Conservation (phyloP, 2,888 invertebrate species). For the Sesia apiformis region DNA sequence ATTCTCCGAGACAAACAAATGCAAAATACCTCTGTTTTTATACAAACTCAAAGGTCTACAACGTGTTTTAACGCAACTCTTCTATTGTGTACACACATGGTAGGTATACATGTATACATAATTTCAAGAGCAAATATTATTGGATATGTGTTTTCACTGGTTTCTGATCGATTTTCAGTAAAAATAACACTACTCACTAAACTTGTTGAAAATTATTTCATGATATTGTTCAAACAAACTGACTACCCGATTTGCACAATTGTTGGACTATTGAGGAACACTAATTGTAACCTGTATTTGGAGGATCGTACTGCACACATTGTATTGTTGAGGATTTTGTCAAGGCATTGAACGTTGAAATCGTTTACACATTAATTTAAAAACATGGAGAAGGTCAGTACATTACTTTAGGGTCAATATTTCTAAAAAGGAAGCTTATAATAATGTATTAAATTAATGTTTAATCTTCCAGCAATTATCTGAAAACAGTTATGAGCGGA, state of each 20-base stretch:
- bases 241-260: constrained; percentile 16
- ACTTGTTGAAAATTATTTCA: constrained; percentile 47
- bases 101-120: constrained; percentile 34
- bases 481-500: constrained; percentile 63
- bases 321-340: constrained; percentile 30
- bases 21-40: no score
- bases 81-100: constrained; percentile 7
- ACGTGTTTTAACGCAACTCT: no score
- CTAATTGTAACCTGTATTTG: constrained; percentile 19
- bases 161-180: constrained; percentile 69
- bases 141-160: constrained; percentile 53
- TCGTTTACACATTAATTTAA: constrained; percentile 38
- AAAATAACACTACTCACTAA: constrained; percentile 54
- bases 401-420: constrained; percentile 48
- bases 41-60: no score
- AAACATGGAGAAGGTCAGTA: constrained; percentile 63
- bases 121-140: constrained; percentile 17
- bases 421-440: constrained; percentile 42
- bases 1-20: no score
- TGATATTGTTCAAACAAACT: constrained; percentile 20
- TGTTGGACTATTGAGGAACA: constrained; percentile 22
- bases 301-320: constrained; percentile 27
- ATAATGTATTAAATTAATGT: constrained; percentile 70
- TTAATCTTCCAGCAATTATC: constrained; percentile 72
- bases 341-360: constrained; percentile 21